Evolutionary conservation across 2,113 vertebrate genomes (phyloP), one percentile per base, ranked within the genome.

Genomic region (Melanerpes formicivorus): DNA sequence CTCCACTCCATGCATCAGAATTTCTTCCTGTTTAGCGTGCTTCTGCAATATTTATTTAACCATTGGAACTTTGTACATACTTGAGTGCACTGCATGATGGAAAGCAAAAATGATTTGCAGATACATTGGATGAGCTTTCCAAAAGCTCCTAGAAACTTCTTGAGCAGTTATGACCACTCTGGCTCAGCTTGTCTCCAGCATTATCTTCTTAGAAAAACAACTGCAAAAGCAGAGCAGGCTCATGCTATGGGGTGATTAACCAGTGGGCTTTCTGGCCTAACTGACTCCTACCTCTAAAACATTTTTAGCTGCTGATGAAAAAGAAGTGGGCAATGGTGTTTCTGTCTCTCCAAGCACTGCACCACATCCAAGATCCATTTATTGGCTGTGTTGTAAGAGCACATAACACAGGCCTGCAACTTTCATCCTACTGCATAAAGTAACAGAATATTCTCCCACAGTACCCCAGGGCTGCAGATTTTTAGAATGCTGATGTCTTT

Each of bases 81-180:
- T 83, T 10, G 46, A 77, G 7, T 2, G 34, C 59, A 0, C 2
- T 8, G 6, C 6, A 4, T 1, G 2, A 32, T 8, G 19, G 46
- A 75, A 58, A 75, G 42, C 7, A 69, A 22, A 55, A 60, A 6
- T 1, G 17, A 60, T 14, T 44, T 76, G 50, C 40, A 80, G 76
- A 6, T 19, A 7, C 2, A 21, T 11, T 10, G 18, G 26, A 37
- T 48, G 26, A 64, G 34, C 17, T 9, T 66, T 56, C 54, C 46
- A 58, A 23, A 76, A 80, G 30, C 60, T 58, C 18, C 60, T 52
- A 22, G 27, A 54, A 64, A 42, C 7, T 34, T 67, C 58, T 22
- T 34, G 34, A 72, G 37, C 18, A 32, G n/a, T 23, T 37, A 16
- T 3, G 26, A 16, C 23, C 55, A 11, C 11, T 16, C 17, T 62